These are phyloP conservation scores for Onychostoma macrolepis DNA, from an alignment of 2,113 vertebrate species.

Conservation along the genomic window DNA sequence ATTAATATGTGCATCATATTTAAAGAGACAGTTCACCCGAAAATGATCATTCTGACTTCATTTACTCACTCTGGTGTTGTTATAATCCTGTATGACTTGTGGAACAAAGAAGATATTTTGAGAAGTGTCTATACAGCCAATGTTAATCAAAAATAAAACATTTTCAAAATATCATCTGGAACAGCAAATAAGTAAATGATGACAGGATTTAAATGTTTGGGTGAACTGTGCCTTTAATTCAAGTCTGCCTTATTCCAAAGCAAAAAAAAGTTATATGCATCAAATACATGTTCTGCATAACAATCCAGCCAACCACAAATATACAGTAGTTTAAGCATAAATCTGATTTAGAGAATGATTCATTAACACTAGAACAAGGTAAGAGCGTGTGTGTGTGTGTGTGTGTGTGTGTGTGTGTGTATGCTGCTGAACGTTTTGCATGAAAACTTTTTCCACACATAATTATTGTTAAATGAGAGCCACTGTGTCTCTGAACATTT, in stretches of 20 bases:
- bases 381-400: neutral
- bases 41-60: neutral
- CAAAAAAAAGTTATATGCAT: neutral
- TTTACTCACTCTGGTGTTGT: neutral
- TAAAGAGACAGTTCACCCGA: neutral
- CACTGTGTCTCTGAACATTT: neutral
- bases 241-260: neutral
- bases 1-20: neutral
- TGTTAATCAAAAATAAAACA: neutral
- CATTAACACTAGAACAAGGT: neutral
- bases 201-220: neutral
- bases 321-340: neutral
- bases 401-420: neutral
- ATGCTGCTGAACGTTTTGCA: neutral
- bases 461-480: neutral
- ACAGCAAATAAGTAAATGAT: neutral
- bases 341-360: too few species aligned
- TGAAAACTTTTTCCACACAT: neutral
- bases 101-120: neutral
- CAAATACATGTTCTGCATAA: neutral
- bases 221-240: neutral
- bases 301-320: neutral
- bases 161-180: neutral
- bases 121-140: neutral
- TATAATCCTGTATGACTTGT: neutral